These are phyloP conservation scores for Sylvicapra grimmia DNA, from an alignment of 2,113 vertebrate species.

Conservation along the genomic window DNA sequence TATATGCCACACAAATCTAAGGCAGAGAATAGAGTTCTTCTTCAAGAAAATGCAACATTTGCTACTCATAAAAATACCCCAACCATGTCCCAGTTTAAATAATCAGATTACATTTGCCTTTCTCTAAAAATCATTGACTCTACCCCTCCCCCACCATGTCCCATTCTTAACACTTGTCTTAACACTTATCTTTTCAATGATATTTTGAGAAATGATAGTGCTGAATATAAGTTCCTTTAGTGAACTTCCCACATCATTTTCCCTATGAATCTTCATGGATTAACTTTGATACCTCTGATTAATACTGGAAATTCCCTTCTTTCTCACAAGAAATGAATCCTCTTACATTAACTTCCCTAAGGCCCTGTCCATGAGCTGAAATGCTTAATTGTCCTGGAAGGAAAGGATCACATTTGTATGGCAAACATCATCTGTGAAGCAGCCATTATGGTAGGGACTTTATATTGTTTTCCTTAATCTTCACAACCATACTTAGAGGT, in stretches of 20 bases:
- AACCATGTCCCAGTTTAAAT: neutral
- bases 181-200: neutral
- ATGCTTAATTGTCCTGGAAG: neutral
- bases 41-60: neutral
- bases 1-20: neutral
- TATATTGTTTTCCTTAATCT: neutral
- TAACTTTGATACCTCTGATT: neutral
- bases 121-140: neutral
- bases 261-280: neutral
- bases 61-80: neutral
- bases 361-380: neutral
- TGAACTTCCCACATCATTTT: neutral
- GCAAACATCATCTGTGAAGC: neutral
- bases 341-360: neutral
- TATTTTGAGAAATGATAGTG: neutral
- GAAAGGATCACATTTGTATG: neutral
- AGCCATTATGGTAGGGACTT: neutral
- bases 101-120: neutral
- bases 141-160: no score
- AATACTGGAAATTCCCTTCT: neutral
- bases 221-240: neutral
- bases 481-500: neutral
- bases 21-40: neutral
- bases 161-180: neutral
- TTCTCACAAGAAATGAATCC: neutral